Evolutionary conservation across 2,888 invertebrate genomes (phyloP), one percentile per base, ranked within the genome.

Genomic region (Leucania comma): DNA sequence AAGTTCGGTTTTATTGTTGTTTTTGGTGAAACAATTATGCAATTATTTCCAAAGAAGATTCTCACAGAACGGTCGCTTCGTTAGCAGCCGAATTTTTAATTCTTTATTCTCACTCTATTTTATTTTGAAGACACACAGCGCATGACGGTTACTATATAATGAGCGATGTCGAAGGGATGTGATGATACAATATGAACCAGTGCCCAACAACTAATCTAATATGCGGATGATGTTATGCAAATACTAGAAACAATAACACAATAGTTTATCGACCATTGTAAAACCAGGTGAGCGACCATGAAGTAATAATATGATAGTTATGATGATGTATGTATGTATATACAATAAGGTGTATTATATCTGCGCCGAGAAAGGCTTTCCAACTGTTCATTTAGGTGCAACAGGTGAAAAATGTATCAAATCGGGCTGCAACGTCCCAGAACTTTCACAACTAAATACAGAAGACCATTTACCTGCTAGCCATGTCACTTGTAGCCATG

Each of bases 221-320:
- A 78, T 17, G 26, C 10, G 29, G 48, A 48, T 26, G 24, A 42
- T 77, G 66, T 77, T 78, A 71, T 78, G 72, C 59, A 57, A 71
- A 57, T 48, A 20, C 3, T 48, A 22, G 62, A 24, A 63, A 81
- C 48, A 81, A 81, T 64, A 60, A 63, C 5, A 76, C 65, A 53
- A 76, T 77, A 65, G 65, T 78, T 14, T 32, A 58, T 61, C 26
- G n/a, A 46, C 56, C 57, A 76, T 64, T 68, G 56, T 75, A 35
- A 51, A 32, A 0, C 17, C 14, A 20, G 24, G 20, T 38, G 22
- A 42, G 42, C 2, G 14, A 50, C 17, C 42, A 75, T 67, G 72
- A 56, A 38, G 29, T 75, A 75, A 35, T 56, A 20, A 35, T 56
- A 20, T 56, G 10, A 35, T 35, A 26, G 53, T 17, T 32, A 56